Evolutionary conservation across 2,797 vertebrate species (phyloP).

Genomic region (Ambastaia sidthimunki): DNA sequence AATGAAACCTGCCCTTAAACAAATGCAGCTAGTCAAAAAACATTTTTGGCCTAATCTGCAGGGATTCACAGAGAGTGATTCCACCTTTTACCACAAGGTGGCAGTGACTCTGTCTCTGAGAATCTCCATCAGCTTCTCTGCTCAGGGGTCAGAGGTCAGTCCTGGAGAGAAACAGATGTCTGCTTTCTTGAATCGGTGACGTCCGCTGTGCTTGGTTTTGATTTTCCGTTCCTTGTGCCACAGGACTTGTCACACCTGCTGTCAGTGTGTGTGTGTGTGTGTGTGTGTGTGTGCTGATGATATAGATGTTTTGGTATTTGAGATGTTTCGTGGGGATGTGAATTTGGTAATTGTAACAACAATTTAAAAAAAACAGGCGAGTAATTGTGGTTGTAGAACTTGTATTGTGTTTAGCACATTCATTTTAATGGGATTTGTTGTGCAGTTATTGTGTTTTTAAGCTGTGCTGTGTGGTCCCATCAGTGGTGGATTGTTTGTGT

Average conservation of each 20-base stretch:
- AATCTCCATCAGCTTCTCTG: conserved; percentile 51
- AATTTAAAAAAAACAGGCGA: too few species aligned
- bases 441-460: too few species aligned
- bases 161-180: conserved; percentile 63
- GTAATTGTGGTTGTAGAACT: too few species aligned
- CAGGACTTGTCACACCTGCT: conserved; percentile 50
- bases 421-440: too few species aligned
- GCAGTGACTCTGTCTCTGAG: conserved; percentile 53
- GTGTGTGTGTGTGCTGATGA: conserved; percentile 5
- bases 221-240: conserved; percentile 49
- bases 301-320: too few species aligned
- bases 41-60: conserved; percentile 44
- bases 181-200: conserved; percentile 45
- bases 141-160: conserved; percentile 41
- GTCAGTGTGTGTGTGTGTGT: conserved; percentile 32
- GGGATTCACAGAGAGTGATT: conserved; percentile 43
- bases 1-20: conserved; percentile 31
- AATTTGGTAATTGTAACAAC: too few species aligned
- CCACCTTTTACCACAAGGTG: conserved; percentile 67
- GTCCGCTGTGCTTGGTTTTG: conserved; percentile 38
- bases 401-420: too few species aligned
- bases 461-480: too few species aligned
- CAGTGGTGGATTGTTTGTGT: neutral
- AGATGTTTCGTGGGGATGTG: too few species aligned
- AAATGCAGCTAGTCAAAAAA: conserved; percentile 42